These are phyloP conservation scores for Meta bourneti DNA, from an alignment of 2,888 invertebrate species.

Conservation along the genomic window DNA sequence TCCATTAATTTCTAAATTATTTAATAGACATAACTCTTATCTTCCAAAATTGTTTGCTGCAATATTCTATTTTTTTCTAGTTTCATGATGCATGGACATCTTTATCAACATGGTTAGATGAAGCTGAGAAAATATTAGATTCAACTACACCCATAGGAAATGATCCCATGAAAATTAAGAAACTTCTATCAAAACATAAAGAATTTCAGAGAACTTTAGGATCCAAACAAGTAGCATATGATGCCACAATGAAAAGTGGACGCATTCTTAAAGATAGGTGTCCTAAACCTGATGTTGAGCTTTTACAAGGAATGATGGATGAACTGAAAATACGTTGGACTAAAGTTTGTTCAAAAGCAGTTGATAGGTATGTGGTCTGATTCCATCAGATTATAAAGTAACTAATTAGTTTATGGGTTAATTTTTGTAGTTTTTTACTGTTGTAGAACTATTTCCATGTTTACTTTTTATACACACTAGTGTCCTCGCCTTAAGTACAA, in stretches of 20 bases:
- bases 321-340: conserved; percentile 97
- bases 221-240: conserved; percentile 91
- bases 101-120: conserved; percentile 93
- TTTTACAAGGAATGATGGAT: conserved; percentile 90
- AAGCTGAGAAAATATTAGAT: conserved; percentile 91
- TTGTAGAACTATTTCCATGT: not conserved
- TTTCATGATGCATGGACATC: conserved; percentile 95
- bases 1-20: too few species aligned
- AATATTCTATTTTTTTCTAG: conserved; percentile 73
- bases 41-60: not conserved
- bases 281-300: conserved; percentile 92
- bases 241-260: conserved; percentile 93
- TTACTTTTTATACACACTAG: not conserved
- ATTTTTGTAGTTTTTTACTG: not conserved
- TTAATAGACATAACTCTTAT: too few species aligned
- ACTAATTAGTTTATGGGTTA: too few species aligned
- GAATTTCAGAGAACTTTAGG: conserved; percentile 95
- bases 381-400: not conserved
- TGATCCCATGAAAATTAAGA: conserved; percentile 93
- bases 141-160: conserved; percentile 88
- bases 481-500: too few species aligned
- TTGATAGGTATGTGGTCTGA: conserved; percentile 86
- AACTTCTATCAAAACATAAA: conserved; percentile 90
- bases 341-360: conserved; percentile 94
- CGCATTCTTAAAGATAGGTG: conserved; percentile 95